Base-by-base conservation (phyloP, 2,113 vertebrate genomes). In the Axis porcinus region DNA sequence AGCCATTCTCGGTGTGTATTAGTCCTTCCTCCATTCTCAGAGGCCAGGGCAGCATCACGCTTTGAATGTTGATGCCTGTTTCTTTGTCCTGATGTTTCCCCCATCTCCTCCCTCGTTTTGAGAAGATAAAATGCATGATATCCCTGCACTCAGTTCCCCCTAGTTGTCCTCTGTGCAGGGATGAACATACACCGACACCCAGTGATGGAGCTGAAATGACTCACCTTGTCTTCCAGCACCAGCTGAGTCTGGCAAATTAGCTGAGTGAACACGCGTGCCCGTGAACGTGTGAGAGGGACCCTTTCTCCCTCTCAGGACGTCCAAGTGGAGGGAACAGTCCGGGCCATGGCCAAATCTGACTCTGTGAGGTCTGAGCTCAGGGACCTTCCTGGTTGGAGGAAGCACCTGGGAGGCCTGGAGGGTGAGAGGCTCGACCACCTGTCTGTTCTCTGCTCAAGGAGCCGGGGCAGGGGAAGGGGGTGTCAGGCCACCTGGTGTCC, bases 391-490 rank as follows among this genome's bases (percentile, higher is more conserved):
- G 25, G 11, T 11, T 15, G 40, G 30, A 47, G 78, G n/a, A 79
- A 43, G 21, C 11, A 30, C 36, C 30, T 45, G 27, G 64, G 36
- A n/a, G 0, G 67, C 10, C 28, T 16, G 67, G 7, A 27, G 17
- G 28, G 7, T 5, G 13, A 45, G 30, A 36, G 64, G 30, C 33
- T 64, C 27, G 13, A 2, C 33, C 7, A 16, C 9, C 1, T 7
- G 1, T 58, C 21, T 16, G 2, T 54, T 40, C 19, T 92, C 27
- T 86, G n/a, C 30, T 78, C 3, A 2, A 23, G 57, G 58, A 58
- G 4, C 50, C 6, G 2, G 62, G 7, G 52, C 6, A 5, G 6
- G 8, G 3, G 7, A 40, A 13, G 5, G 11, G 30, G 33, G 0
- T 36, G 0, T 58, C 2, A 1, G 10, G 28, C 3, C 8, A 33